Evolutionary conservation across 2,888 invertebrate species (phyloP).

Genomic region (Ceraclea dissimilis): DNA sequence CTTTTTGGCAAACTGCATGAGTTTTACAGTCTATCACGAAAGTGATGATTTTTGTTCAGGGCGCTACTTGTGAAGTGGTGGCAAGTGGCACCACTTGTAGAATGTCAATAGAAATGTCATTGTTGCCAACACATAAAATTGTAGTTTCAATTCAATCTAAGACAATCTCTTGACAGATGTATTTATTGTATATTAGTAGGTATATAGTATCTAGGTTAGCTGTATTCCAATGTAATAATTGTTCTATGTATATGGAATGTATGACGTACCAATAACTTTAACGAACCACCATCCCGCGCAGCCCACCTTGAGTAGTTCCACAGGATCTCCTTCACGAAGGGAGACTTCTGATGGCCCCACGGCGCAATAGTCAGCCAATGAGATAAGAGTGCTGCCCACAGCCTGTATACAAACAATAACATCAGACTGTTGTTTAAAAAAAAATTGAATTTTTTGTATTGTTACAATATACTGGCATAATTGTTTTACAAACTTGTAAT

Average conservation of each 20-base stretch:
- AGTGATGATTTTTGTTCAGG: no score
- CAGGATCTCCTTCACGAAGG: slow-evolving; percentile 81
- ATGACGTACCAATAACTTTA: slow-evolving; percentile 64
- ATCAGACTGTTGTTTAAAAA: neutral
- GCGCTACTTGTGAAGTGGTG: no score
- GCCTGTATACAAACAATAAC: slow-evolving; percentile 35
- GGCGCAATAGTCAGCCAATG: slow-evolving; percentile 88
- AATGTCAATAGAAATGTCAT: no score
- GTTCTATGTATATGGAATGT: no score
- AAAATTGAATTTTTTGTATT: slow-evolving; percentile 2
- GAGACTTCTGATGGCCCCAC: slow-evolving; percentile 87
- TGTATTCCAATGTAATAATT: no score
- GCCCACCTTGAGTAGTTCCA: slow-evolving; percentile 85
- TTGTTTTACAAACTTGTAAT: no score
- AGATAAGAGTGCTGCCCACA: slow-evolving; percentile 75
- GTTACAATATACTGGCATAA: slow-evolving; percentile 1
- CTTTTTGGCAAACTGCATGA: neutral
- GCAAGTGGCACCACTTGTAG: no score
- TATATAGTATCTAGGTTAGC: no score
- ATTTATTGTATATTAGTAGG: no score
- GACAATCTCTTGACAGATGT: no score
- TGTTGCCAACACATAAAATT: no score
- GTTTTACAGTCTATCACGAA: neutral
- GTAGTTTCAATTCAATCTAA: no score
- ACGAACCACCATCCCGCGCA: slow-evolving; percentile 98